These are phyloP conservation scores for Pocillopora meandrina DNA, from an alignment of 92 coral and sea anemone species.

Conservation along the genomic window DNA sequence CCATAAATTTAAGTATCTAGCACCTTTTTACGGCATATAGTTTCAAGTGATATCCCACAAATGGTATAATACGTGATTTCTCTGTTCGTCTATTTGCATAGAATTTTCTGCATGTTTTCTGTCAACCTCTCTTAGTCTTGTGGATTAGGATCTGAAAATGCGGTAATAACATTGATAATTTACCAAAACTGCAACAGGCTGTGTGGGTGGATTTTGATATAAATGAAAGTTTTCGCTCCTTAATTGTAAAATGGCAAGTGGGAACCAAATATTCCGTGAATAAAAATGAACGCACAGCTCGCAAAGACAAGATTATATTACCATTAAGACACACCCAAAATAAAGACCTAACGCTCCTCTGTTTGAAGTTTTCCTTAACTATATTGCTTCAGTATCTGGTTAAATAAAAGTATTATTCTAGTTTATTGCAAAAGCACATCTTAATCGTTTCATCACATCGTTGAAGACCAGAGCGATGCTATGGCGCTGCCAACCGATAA, in stretches of 20 bases:
- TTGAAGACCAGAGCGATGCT: neutral
- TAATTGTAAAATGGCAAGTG: constrained; percentile 4
- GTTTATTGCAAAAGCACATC: neutral
- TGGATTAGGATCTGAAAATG: constrained; percentile 19
- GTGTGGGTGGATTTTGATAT: constrained; percentile 50
- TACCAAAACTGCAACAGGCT: constrained; percentile 36
- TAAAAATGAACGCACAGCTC: neutral
- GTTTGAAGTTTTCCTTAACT: neutral
- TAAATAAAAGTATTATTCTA: neutral
- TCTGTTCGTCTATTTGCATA: neutral
- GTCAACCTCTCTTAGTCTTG: neutral
- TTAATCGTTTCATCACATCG: neutral
- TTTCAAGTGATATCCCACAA: neutral
- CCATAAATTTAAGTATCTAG: neutral
- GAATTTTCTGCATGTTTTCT: neutral
- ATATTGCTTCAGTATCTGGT: neutral
- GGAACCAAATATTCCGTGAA: neutral
- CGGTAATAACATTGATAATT: constrained; percentile 19
- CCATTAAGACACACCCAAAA: constrained; percentile 14
- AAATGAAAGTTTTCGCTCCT: constrained; percentile 6
- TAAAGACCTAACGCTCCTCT: neutral
- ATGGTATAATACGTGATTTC: neutral
- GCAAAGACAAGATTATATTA: neutral
- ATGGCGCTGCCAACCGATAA: neutral
- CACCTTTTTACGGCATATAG: neutral